Conservation (phyloP, 2,113 vertebrate genomes). For the Labrus mixtus region DNA sequence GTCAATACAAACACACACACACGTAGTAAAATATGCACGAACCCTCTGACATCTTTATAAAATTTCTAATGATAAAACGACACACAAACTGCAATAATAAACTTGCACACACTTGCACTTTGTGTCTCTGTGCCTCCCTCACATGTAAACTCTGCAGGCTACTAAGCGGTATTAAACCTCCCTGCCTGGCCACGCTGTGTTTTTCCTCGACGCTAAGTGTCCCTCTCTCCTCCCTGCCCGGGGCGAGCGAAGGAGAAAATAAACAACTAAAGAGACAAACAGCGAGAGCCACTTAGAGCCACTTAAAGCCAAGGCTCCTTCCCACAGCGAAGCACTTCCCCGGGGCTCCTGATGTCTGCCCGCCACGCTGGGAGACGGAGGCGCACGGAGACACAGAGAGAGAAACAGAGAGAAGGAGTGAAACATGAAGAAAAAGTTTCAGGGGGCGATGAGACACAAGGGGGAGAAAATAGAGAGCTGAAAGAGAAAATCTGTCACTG, state of each 20-base stretch:
- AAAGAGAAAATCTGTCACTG: slow-evolving; percentile 9
- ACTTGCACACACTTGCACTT: slow-evolving; percentile 70
- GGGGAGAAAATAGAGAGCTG: not conserved
- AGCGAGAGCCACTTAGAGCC: slow-evolving; percentile 83
- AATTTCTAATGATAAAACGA: slow-evolving; percentile 71
- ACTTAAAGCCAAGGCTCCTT: slow-evolving; percentile 83
- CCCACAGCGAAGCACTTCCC: slow-evolving; percentile 80
- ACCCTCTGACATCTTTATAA: slow-evolving; percentile 60
- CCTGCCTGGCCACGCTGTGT: slow-evolving; percentile 69
- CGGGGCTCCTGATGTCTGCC: slow-evolving; percentile 63
- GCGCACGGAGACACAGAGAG: slow-evolving; percentile 3
- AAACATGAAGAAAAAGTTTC: not conserved
- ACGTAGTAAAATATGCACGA: slow-evolving; percentile 15
- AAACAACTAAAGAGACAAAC: slow-evolving; percentile 81
- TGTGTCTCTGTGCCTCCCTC: slow-evolving; percentile 60
- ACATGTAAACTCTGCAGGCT: slow-evolving; percentile 71
- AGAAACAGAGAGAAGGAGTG: slow-evolving; percentile 5
- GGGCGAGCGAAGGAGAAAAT: slow-evolving; percentile 75
- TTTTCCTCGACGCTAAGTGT: slow-evolving; percentile 66
- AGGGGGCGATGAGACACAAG: not conserved
- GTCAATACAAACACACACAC: slow-evolving; percentile 74
- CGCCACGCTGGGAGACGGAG: slow-evolving; percentile 63
- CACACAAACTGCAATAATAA: slow-evolving; percentile 50
- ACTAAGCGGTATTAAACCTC: slow-evolving; percentile 68
- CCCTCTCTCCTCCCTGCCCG: slow-evolving; percentile 73